Percentiles rank a stretch among this genome's conserved stretches.
These are phyloP conservation scores for Denticeps clupeoides DNA, from an alignment of 2,797 vertebrate species.

Conservation along the genomic window DNA sequence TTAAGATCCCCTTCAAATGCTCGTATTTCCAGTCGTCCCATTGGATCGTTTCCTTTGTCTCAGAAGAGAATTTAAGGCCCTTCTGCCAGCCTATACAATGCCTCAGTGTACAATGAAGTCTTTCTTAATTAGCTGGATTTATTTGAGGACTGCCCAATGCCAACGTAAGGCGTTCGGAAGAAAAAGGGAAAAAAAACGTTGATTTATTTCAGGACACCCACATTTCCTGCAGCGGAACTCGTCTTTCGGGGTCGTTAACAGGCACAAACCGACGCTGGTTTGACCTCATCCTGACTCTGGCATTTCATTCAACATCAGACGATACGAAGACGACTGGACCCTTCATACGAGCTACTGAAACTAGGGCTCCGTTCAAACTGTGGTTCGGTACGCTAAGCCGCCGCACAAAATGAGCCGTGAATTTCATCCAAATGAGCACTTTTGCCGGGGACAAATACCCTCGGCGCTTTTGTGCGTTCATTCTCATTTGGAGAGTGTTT, in stretches of 20 bases:
- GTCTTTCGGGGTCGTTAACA: constrained; percentile 28
- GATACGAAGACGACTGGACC: constrained; percentile 8
- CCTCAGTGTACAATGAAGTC: background rate
- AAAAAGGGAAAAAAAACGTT: background rate
- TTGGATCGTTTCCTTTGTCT: background rate
- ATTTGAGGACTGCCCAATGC: background rate
- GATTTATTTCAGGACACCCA: background rate
- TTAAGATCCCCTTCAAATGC: too few species aligned
- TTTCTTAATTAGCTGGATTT: constrained; percentile 4
- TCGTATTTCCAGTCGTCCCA: background rate
- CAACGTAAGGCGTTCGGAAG: background rate
- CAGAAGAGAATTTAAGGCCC: background rate
- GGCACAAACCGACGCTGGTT: constrained; percentile 20
- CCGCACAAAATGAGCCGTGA: too few species aligned
- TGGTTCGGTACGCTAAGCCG: too few species aligned
- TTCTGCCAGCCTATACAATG: background rate
- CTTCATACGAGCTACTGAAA: constrained; percentile 9
- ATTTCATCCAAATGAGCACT: too few species aligned
- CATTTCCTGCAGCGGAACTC: constrained; percentile 13
- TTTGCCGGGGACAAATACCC: too few species aligned
- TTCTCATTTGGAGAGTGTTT: too few species aligned
- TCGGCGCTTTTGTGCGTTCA: too few species aligned
- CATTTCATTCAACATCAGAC: constrained; percentile 24
- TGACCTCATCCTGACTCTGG: constrained; percentile 25
- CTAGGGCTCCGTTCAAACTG: too few species aligned